Conservation (phyloP, 1,140 invertebrate species). For the Pseudomyrmex flavicornis region DNA sequence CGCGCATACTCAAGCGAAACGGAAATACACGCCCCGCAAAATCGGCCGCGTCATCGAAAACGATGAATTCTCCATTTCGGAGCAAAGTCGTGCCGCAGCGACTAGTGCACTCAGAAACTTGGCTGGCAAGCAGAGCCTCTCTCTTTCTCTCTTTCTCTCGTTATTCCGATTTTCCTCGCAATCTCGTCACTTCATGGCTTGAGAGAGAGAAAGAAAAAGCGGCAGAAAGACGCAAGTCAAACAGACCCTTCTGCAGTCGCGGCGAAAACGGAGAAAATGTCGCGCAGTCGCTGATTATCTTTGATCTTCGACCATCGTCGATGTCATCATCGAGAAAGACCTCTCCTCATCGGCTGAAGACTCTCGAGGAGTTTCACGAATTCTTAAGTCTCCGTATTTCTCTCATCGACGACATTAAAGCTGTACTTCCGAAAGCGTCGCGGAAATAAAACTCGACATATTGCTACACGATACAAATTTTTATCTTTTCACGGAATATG, state of each 20-base stretch:
- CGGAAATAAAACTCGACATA: too few species aligned
- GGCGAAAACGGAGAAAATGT: conserved; percentile 68
- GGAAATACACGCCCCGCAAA: conserved; percentile 18
- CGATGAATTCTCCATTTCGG: conserved; percentile 61
- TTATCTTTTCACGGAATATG: too few species aligned
- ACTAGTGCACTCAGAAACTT: conserved; percentile 67
- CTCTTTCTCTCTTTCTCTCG: background rate
- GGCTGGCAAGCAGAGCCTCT: conserved; percentile 42
- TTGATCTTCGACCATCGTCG: conserved; percentile 73
- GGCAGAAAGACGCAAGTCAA: conserved; percentile 73
- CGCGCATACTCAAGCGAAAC: background rate
- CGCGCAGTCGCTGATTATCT: conserved; percentile 78
- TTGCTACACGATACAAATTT: too few species aligned
- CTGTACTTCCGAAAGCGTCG: too few species aligned
- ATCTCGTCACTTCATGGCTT: conserved; percentile 26
- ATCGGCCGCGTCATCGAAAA: conserved; percentile 45
- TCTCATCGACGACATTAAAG: background rate
- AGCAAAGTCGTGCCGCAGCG: conserved; percentile 55
- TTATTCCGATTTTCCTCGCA: conserved; percentile 10
- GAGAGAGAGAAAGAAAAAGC: conserved; percentile 19
- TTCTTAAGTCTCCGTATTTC: background rate
- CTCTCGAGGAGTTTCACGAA: conserved; percentile 24
- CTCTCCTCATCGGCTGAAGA: conserved; percentile 9
- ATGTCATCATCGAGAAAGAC: conserved; percentile 39
- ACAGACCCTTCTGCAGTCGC: conserved; percentile 70